Percentiles rank a stretch among this genome's conserved stretches.
Conservation (phyloP, 2,113 vertebrate genomes). For the Bujurquina vittata region DNA sequence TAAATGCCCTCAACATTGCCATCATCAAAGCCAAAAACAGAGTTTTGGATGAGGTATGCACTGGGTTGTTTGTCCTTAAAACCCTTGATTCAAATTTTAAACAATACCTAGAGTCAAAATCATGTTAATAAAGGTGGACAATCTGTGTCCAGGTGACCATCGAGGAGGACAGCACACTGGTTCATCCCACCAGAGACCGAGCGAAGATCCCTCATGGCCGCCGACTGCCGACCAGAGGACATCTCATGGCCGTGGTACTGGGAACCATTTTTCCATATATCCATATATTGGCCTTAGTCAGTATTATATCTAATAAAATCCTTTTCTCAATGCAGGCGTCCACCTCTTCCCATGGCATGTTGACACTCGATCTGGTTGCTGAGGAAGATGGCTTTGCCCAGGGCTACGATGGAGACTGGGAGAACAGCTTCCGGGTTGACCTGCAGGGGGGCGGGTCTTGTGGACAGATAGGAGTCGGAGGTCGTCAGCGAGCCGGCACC, state of each 20-base stretch:
- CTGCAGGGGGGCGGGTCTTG: conserved; percentile 76
- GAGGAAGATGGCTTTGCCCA: conserved; percentile 87
- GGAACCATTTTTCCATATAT: neutral
- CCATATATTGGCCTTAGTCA: neutral
- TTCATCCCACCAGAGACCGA: conserved; percentile 91
- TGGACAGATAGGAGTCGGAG: conserved; percentile 50
- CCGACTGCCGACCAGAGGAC: conserved; percentile 90
- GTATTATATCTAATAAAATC: neutral
- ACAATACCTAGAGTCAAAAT: no score
- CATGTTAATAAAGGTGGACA: no score
- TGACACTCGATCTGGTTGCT: conserved; percentile 93
- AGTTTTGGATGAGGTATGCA: conserved; percentile 88
- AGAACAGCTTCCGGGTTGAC: conserved; percentile 83
- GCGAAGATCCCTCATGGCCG: conserved; percentile 92
- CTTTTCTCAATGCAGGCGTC: conserved; percentile 82
- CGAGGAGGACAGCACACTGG: conserved; percentile 88
- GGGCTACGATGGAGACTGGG: conserved; percentile 80
- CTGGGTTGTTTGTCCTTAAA: neutral
- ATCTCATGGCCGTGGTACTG: conserved; percentile 91
- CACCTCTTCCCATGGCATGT: conserved; percentile 90
- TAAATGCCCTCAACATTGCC: conserved; percentile 87
- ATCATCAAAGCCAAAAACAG: conserved; percentile 93
- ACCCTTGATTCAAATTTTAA: no score
- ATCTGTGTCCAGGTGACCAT: conserved; percentile 85
- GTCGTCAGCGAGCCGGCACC: conserved; percentile 83